Conservation (phyloP, 2,113 vertebrate species). For the Ovis aries region DNA sequence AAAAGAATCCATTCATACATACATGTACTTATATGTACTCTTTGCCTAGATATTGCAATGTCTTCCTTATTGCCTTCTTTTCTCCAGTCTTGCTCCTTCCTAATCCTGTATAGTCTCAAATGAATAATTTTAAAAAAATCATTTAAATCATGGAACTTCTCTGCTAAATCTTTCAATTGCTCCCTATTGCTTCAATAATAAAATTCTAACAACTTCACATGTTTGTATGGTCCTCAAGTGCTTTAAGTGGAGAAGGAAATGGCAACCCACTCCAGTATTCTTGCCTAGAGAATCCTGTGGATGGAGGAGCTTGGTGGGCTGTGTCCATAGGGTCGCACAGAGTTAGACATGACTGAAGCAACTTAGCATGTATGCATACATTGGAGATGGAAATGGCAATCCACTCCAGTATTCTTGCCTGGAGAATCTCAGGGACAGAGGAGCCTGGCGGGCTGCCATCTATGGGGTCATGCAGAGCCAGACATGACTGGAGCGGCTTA, state of each 20-base stretch:
- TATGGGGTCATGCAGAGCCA: background rate
- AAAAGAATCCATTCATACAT: background rate
- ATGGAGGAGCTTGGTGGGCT: background rate
- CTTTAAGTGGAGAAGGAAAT: background rate
- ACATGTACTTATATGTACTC: background rate
- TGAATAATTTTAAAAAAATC: background rate
- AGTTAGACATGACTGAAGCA: background rate
- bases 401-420: background rate
- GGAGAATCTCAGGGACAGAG: background rate
- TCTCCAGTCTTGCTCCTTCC: background rate
- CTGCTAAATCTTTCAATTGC: background rate
- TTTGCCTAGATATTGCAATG: background rate
- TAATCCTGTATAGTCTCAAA: background rate
- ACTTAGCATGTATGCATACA: background rate
- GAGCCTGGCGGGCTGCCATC: background rate
- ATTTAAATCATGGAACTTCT: background rate
- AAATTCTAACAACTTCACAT: background rate
- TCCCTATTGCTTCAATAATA: conserved; percentile 9
- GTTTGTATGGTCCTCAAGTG: background rate
- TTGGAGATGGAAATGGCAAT: background rate
- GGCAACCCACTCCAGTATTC: background rate
- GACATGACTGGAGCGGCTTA: background rate
- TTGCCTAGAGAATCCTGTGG: background rate
- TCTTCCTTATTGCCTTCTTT: background rate
- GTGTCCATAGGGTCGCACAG: background rate